Evolutionary conservation across 2,113 vertebrate genomes (phyloP).

Genomic region (Eira barbara): DNA sequence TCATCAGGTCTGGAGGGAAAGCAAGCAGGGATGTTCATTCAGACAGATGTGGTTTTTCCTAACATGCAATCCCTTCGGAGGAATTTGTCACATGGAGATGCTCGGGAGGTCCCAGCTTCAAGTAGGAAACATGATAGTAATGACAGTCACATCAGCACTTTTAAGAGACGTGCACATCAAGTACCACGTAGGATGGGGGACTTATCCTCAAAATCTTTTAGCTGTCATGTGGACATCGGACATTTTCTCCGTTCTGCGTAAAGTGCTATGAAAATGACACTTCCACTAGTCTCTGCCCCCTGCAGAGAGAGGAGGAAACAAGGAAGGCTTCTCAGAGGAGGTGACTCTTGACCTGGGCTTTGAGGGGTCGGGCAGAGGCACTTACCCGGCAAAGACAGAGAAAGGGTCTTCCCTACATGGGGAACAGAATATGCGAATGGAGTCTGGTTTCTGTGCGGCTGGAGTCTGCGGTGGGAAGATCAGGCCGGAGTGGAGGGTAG

Average conservation of each 20-base stretch:
- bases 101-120: neutral
- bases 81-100: neutral
- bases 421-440: neutral
- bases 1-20: neutral
- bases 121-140: neutral
- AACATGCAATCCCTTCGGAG: neutral
- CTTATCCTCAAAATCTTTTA: neutral
- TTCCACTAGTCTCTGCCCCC: neutral
- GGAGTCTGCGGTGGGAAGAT: neutral
- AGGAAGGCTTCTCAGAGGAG: neutral
- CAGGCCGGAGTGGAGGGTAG: neutral
- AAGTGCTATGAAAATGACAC: neutral
- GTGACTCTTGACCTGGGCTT: neutral
- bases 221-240: neutral
- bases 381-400: neutral
- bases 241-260: neutral
- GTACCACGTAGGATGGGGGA: accelerated
- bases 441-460: neutral
- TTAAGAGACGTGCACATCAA: neutral
- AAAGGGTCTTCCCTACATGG: neutral
- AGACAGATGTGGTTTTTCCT: neutral
- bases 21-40: neutral
- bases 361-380: neutral
- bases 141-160: neutral
- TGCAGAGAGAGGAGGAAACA: neutral